Conservation (phyloP, 2,888 invertebrate species). For the Blastobasis lacticolella region DNA sequence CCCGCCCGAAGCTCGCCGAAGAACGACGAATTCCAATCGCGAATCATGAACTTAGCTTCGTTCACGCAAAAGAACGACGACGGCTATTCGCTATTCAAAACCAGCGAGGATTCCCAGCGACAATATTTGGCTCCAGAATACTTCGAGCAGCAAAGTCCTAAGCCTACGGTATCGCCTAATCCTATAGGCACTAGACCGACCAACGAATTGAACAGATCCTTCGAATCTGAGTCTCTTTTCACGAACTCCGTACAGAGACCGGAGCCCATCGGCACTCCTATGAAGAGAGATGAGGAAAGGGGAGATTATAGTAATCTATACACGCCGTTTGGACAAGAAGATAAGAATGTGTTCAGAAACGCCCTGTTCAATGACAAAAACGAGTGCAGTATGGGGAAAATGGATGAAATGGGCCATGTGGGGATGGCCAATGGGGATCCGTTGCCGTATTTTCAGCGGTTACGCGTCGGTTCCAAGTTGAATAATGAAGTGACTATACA, state of each 20-base stretch:
- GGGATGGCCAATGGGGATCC: conserved; percentile 48
- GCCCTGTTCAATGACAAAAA: conserved; percentile 53
- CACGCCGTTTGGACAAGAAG: conserved; percentile 60
- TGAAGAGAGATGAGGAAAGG: conserved; percentile 27
- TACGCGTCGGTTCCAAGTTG: conserved; percentile 56
- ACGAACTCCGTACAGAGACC: conserved; percentile 43
- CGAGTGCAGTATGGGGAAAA: conserved; percentile 19
- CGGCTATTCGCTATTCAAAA: conserved; percentile 61
- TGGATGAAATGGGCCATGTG: conserved; percentile 24
- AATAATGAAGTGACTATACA: conserved; percentile 65
- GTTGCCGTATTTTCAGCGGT: conserved; percentile 58
- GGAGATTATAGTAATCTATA: conserved; percentile 34
- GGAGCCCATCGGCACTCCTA: conserved; percentile 48
- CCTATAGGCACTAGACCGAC: conserved; percentile 58
- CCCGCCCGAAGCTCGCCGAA: conserved; percentile 29
- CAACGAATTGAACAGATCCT: conserved; percentile 24
- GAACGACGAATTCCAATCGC: conserved; percentile 44
- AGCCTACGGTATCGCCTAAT: conserved; percentile 52
- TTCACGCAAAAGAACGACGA: conserved; percentile 65
- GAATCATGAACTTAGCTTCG: conserved; percentile 57
- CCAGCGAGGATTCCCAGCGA: conserved; percentile 40
- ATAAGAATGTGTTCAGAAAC: conserved; percentile 53
- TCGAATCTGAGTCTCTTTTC: conserved; percentile 42
- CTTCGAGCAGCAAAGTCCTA: conserved; percentile 41
- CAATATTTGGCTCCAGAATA: conserved; percentile 49